A percentile compares a stretch with the other conserved stretches of the same genome.
phyloP scores from a whole-genome alignment of 1,140 invertebrate species.

The Heliconius congener region DNA sequence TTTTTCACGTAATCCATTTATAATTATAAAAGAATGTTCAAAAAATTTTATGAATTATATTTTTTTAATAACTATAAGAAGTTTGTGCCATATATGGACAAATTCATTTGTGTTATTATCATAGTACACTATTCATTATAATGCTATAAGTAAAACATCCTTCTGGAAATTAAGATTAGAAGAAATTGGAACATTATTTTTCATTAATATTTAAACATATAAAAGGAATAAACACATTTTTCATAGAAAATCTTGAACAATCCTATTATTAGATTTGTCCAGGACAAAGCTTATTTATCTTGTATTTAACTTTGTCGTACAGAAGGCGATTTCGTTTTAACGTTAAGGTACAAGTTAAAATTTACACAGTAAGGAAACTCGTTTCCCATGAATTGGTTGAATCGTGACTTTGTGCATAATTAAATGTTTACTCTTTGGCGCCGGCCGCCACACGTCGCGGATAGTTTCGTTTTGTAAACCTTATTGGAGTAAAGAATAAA shows the following conservation, averaged over 20 bases:
- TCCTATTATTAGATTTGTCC: neutral
- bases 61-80: neutral
- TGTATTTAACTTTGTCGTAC: neutral
- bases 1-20: neutral
- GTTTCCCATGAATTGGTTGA: slow-evolving; percentile 58
- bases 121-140: neutral
- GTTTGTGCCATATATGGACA: neutral
- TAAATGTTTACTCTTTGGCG: slow-evolving; percentile 74
- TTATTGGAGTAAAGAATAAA: slow-evolving; percentile 61
- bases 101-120: neutral
- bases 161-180: neutral
- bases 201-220: neutral
- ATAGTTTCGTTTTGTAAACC: slow-evolving; percentile 63
- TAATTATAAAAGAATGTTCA: neutral
- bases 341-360: slow-evolving; percentile 21
- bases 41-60: neutral
- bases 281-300: neutral
- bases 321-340: neutral
- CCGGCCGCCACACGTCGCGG: slow-evolving; percentile 71
- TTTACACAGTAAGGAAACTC: slow-evolving; percentile 36
- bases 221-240: neutral
- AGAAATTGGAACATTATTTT: neutral
- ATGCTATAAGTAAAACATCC: neutral
- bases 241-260: neutral
- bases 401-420: slow-evolving; percentile 75